These are phyloP conservation scores for Manacus vitellinus DNA, from an alignment of 2,113 vertebrate species.

Conservation along the genomic window DNA sequence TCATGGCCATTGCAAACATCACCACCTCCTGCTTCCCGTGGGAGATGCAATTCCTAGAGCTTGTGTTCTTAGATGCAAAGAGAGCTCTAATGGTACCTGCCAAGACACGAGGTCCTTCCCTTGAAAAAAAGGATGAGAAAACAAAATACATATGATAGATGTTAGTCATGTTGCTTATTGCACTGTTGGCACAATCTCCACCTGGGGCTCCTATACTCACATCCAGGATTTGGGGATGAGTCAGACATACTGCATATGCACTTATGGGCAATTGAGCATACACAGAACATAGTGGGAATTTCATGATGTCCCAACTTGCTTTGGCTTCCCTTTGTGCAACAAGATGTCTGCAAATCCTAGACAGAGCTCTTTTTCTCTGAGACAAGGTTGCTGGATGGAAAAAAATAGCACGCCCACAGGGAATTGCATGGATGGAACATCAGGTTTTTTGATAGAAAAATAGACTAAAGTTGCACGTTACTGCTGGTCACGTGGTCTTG, in stretches of 20 bases:
- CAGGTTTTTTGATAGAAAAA: neutral
- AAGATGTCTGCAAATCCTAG: neutral
- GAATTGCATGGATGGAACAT: neutral
- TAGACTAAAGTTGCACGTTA: neutral
- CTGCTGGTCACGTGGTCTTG: neutral
- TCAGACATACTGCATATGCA: constrained; percentile 1
- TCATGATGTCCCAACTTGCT: neutral
- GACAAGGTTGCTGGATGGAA: neutral
- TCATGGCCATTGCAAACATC: neutral
- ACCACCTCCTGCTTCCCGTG: neutral
- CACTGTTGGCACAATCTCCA: constrained; percentile 29
- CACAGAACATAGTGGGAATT: neutral
- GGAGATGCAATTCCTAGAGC: constrained; percentile 10
- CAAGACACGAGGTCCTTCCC: neutral
- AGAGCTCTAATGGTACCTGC: neutral
- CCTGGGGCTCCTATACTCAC: neutral
- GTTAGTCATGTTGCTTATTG: constrained; percentile 48
- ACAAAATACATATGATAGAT: constrained; percentile 15
- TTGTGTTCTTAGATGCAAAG: neutral
- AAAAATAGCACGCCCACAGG: neutral
- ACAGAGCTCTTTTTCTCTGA: neutral
- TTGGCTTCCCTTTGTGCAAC: constrained; percentile 1
- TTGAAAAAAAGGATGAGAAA: neutral
- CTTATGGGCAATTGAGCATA: neutral
- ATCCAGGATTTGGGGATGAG: constrained; percentile 48